Percentiles rank a stretch among this genome's conserved stretches.
phyloP scores from a whole-genome alignment of 2,888 invertebrate genomes.

The Lobophora halterata region DNA sequence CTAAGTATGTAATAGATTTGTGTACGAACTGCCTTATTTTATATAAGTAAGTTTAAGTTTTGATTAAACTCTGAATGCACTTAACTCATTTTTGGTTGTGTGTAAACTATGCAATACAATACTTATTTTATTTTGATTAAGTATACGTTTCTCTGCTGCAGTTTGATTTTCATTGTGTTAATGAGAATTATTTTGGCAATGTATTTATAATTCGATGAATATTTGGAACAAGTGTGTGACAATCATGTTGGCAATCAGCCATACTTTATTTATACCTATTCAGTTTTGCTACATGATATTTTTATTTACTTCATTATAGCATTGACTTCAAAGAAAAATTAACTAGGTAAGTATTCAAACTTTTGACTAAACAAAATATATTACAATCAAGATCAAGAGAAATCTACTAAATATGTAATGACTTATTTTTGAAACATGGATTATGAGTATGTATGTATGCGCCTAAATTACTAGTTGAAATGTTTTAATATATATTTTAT shows the following conservation, averaged over 20 bases:
- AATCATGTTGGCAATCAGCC: slow-evolving; percentile 13
- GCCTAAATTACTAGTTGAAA: too few species aligned
- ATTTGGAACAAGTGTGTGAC: slow-evolving; percentile 3
- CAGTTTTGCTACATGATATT: slow-evolving; percentile 1
- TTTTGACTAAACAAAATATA: too few species aligned
- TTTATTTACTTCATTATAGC: not conserved
- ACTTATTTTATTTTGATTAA: slow-evolving; percentile 13
- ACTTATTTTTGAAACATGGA: too few species aligned
- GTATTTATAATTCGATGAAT: slow-evolving; percentile 4
- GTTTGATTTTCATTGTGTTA: not conserved
- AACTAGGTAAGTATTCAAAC: too few species aligned
- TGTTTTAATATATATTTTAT: slow-evolving; percentile 3
- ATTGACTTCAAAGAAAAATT: not conserved
- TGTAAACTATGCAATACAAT: slow-evolving; percentile 29
- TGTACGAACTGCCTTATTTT: slow-evolving; percentile 10
- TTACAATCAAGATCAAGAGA: too few species aligned
- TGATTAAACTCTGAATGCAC: slow-evolving; percentile 23
- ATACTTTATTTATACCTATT: slow-evolving; percentile 12
- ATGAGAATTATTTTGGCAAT: slow-evolving; percentile 10
- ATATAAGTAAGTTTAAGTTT: slow-evolving; percentile 13
- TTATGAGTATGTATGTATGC: too few species aligned
- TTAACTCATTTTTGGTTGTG: slow-evolving; percentile 34
- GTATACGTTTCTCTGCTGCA: not conserved
- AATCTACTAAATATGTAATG: too few species aligned
- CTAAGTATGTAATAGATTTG: slow-evolving; percentile 3